Conservation (phyloP, 2,113 vertebrate genomes). For the Sula dactylatra region DNA sequence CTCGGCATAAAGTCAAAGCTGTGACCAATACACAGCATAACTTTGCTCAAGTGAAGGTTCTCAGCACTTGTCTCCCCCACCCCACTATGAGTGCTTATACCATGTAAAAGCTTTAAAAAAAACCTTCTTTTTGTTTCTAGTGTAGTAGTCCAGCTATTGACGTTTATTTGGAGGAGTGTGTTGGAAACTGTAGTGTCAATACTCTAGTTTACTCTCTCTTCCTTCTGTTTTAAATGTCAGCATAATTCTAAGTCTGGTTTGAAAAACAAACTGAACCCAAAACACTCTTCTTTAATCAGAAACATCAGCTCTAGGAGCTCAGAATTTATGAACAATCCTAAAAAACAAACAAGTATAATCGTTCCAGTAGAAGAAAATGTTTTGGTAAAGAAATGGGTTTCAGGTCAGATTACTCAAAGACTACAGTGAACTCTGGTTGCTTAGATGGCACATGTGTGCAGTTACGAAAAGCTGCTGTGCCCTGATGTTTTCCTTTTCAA, state of each 20-base stretch:
- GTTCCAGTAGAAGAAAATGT: constrained; percentile 36
- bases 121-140: not conserved
- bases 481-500: not conserved
- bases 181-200: not conserved
- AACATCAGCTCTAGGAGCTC: constrained; percentile 12
- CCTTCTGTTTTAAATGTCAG: not conserved
- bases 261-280: constrained; percentile 4
- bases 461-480: constrained; percentile 11
- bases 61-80: not conserved
- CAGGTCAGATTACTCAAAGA: not conserved
- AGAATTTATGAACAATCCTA: constrained; percentile 31
- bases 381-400: constrained; percentile 44
- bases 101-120: not conserved
- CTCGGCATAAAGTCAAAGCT: not conserved
- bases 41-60: not conserved
- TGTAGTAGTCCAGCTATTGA: not conserved
- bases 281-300: constrained; percentile 25
- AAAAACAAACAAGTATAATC: constrained; percentile 50
- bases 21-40: not conserved
- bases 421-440: not conserved
- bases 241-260: not conserved
- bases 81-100: not conserved
- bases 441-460: not conserved
- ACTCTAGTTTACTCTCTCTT: not conserved
- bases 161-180: not conserved